Conservation (phyloP, 2,888 invertebrate species). For the Pristionchus fissidentatus region DNA sequence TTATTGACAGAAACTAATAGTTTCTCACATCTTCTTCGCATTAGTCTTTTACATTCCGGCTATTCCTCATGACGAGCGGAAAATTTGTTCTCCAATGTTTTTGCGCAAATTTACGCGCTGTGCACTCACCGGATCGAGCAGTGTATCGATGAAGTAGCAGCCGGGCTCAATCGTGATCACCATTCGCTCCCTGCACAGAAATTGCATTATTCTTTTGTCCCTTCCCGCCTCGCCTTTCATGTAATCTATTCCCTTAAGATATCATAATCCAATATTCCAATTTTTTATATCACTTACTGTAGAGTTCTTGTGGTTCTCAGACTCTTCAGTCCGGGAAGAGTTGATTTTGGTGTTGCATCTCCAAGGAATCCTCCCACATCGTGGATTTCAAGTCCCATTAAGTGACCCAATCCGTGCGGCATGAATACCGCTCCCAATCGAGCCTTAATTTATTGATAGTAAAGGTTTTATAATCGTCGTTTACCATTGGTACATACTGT, state of each 20-base stretch:
- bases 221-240: not conserved
- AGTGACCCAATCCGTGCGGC: conserved; percentile 96
- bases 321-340: conserved; percentile 83
- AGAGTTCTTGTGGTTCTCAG: conserved; percentile 86
- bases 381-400: conserved; percentile 95
- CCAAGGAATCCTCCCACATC: conserved; percentile 93
- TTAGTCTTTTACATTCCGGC: too few relatives aligned
- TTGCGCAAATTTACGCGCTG: too few relatives aligned
- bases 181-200: conserved; percentile 28
- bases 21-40: too few relatives aligned
- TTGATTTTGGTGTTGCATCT: conserved; percentile 79
- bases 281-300: conserved; percentile 71
- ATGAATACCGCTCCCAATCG: conserved; percentile 89
- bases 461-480: too few relatives aligned
- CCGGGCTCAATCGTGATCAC: conserved; percentile 93
- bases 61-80: too few relatives aligned
- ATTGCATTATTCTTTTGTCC: not conserved
- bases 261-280: too few relatives aligned
- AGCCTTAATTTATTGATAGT: too few relatives aligned
- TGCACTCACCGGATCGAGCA: conserved; percentile 77
- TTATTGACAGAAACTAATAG: too few relatives aligned
- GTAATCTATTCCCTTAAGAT: not conserved
- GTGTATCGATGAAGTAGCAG: conserved; percentile 90
- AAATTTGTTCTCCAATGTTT: too few relatives aligned
- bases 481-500: too few relatives aligned